A percentile compares a stretch with the other conserved stretches of the same genome.
Conservation (phyloP, 2,888 invertebrate genomes). For the Phortica okadai region DNA sequence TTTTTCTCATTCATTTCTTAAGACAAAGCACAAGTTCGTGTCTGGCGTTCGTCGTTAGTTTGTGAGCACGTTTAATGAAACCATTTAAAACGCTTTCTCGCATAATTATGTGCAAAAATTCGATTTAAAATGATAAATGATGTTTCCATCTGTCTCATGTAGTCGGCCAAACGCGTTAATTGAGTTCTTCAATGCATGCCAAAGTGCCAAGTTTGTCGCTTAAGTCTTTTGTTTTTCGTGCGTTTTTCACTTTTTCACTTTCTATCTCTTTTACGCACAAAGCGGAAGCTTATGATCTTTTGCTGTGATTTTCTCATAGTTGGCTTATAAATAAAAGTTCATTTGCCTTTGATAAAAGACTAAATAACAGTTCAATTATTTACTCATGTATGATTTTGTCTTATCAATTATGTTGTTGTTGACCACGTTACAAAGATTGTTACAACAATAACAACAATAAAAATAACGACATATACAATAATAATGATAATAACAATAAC, state of each 20-base stretch:
- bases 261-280: not conserved
- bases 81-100: not conserved
- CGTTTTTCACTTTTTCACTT: not conserved
- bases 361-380: not conserved
- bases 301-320: not conserved
- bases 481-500: not conserved
- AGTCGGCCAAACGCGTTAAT: too few species aligned
- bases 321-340: slow-evolving; percentile 4
- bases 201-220: slow-evolving; percentile 52
- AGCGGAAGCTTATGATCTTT: not conserved
- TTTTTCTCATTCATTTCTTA: not conserved
- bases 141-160: not conserved
- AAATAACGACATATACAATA: slow-evolving; percentile 1
- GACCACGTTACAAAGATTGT: not conserved
- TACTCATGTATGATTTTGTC: not conserved
- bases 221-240: slow-evolving; percentile 47
- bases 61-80: not conserved
- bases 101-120: not conserved
- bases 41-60: not conserved
- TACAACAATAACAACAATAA: not conserved
- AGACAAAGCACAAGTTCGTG: not conserved
- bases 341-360: slow-evolving; percentile 1
- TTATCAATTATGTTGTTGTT: not conserved
- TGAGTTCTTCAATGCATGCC: too few species aligned
- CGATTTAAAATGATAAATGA: not conserved